Base-by-base conservation (phyloP, 37 sponge, comb jelly and placozoan species). In the Mnemiopsis leidyi region DNA sequence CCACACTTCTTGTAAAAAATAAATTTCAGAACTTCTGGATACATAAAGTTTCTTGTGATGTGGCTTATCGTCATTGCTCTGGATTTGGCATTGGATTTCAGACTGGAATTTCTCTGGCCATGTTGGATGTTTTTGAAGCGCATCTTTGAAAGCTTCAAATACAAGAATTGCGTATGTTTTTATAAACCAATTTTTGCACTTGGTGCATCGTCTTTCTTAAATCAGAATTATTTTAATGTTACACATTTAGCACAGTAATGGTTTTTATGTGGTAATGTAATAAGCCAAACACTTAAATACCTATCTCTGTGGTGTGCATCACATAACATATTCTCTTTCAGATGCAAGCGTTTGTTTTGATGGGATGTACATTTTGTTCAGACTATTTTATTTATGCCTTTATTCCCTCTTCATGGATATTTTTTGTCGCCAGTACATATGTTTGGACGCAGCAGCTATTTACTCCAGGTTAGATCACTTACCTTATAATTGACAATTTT, bases 111-210 rank as follows among this genome's bases (percentile, higher is more conserved):
- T 26, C 90, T 85, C 1, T 40, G 40, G 61, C 90, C 90, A 0
- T 85, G 90, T 85, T 85, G 90, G 90, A 85, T 85, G 90, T 85
- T 85, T 61, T 37, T 85, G n/a, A 38, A 40, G 30, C 90, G 90
- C 24, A 38, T 85, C 35, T 85, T 85, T 85, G 90, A 85, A 26
- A 85, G 90, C 61, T 85, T 85, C 61, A 85, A 85, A 39, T 85
- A 85, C 61, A 85, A 85, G 61, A 85, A 85, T 40, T 85, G 90
- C 35, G 90, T 85, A 85, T 39, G 90, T 38, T 48, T 48, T 13
- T 18, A 13, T 48, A 13, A 18, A 48, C 61, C 20, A 21, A 67
- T 67, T 67, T 67, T 21, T 67, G 68, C 68, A 13, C 68, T 20
- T 21, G 20, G 20, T 21, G 13, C 13, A 21, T 21, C 20, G 20